Base-by-base conservation (phyloP, 1,140 invertebrate species). In the Argopecten irradians region DNA sequence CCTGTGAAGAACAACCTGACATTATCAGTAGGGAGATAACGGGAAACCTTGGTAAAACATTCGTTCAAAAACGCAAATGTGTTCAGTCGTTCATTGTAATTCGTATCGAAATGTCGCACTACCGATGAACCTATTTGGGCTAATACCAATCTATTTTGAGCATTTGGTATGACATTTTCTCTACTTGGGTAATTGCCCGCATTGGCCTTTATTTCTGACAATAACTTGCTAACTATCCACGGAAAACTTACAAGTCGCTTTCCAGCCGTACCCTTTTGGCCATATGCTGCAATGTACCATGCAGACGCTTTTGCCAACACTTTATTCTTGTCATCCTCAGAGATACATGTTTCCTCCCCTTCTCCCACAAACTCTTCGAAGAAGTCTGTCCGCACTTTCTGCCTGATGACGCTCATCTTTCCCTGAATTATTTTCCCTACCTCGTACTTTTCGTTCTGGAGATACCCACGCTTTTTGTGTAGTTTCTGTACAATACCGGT, bases 311-410 rank as follows among this genome's bases (percentile, higher is more conserved):
- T 88, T 19, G 28, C 35, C 0, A 83, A 35, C 22, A 87, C 5
- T 83, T 83, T 41, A 22, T n/a, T 55, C 22, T 19, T 34, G 34
- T 34, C 32, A 34, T 28, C 16, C 71, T 35, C 43, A 11, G 55
- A 35, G 35, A n/a, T 8, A 32, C 35, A 55, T 43, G 19, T 55
- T 19, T 33, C n/a, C 71, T 85, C 83, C 14, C 22, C n/a, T 85
- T 88, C 87, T 34, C 83, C 87, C n/a, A 43, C 43, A 36, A 88
- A 88, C n/a, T 88, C 87, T 32, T 88, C 41, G n/a, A 85, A 88
- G 34, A 88, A 88, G 13, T 71, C 43, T 32, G 34, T 41, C 7
- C 87, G 84, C 8, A 71, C 34, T 5, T 34, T 34, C 33, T 55
- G 43, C 13, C 87, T 35, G 1, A 88, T 34, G 16, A 71, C 34